Base-by-base conservation (phyloP, 2,113 vertebrate genomes). In the Pimephales promelas region DNA sequence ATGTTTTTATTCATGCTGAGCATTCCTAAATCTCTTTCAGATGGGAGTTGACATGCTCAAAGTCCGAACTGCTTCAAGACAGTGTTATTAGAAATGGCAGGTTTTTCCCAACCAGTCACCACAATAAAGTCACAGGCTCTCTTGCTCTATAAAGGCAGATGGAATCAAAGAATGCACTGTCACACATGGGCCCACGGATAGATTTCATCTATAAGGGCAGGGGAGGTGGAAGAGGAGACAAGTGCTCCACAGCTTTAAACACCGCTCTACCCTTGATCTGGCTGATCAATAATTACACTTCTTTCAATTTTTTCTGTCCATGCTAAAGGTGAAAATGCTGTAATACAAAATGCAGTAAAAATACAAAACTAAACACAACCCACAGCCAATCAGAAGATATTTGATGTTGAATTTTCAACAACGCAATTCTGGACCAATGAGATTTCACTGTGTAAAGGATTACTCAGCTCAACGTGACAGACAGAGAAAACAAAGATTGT, bases 21-120 rank as follows among this genome's bases (percentile, higher is more conserved):
- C 24, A 31, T 81, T 86, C 75, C 79, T 70, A 83, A 89, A 89
- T 87, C 82, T 86, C 70, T 89, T 85, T 86, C 88, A 89, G 82
- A 87, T 86, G 84, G 84, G 34, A 81, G 68, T n/a, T 79, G 76
- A 77, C 70, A 76, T 74, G 86, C 79, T 76, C 79, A 86, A 82
- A 84, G 64, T 57, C 18, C 20, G 28, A 54, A 57, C 76, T 66
- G 75, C 62, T 81, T 64, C 54, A 75, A 59, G 74, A 24, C 57
- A n/a, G 22, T 66, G 61, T 45, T 77, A 78, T 86, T 85, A 61
- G 84, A 84, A 81, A 80, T 75, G 82, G 79, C 86, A 82, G 57
- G 79, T 82, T 84, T 82, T 64, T 79, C 73, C 71, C 56, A 61
- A 43, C 13, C 56, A 47, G 49, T 66, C 72, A 83, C 82, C 83